phyloP scores from a whole-genome alignment of 1,140 invertebrate species.

The Idris sp. region DNA sequence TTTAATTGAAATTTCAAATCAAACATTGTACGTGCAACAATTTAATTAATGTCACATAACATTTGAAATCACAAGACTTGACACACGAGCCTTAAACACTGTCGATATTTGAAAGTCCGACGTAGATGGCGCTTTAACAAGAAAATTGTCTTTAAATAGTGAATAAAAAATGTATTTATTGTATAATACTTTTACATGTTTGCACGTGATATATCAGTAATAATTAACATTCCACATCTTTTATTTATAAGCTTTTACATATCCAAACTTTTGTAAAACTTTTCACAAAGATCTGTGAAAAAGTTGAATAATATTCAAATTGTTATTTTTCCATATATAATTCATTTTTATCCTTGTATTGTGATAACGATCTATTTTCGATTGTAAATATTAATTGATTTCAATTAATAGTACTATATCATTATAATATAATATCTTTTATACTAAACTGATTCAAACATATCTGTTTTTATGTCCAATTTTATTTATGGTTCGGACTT shows the following conservation, averaged over 20 bases:
- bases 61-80: no score
- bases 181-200: slow-evolving; percentile 2
- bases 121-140: slow-evolving; percentile 15
- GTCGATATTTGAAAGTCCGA: slow-evolving; percentile 9
- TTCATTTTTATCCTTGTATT: no score
- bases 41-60: background rate
- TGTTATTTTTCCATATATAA: no score
- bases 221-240: slow-evolving; percentile 14
- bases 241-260: slow-evolving; percentile 38
- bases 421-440: background rate
- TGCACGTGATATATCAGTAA: background rate
- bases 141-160: no score
- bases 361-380: no score
- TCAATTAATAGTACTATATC: no score
- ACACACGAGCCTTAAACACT: background rate
- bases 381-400: no score
- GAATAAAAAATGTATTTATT: background rate
- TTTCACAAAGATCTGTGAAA: no score
- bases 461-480: slow-evolving; percentile 14
- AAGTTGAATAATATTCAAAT: no score
- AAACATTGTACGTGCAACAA: no score
- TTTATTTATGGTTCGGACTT: background rate
- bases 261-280: slow-evolving; percentile 12
- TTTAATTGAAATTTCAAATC: no score
- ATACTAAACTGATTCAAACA: slow-evolving; percentile 19